Base-by-base conservation (phyloP, 2,888 invertebrate genomes). In the Acleris emargana region DNA sequence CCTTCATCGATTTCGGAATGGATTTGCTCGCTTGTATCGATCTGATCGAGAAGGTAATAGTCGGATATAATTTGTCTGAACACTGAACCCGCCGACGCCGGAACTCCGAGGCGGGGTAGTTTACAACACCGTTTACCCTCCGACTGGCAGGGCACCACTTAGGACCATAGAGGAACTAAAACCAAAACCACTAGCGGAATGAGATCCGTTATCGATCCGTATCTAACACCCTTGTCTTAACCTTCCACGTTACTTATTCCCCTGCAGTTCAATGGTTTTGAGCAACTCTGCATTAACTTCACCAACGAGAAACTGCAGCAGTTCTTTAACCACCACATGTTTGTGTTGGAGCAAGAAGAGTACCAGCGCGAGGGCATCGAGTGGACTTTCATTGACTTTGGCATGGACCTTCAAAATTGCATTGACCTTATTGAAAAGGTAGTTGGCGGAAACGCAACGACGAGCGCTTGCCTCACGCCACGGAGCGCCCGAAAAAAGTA, bases 291-390 rank as follows among this genome's bases (percentile, higher is more conserved):
- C 94, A 98, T 98, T 95, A 98, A 98, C 95, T 98, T 98, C 94
- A 98, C 98, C 93, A 98, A 98, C 92, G 98, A 98, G 94, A 97
- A 98, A 93, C 95, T 98, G 83, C 98, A 99, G 94, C 98, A 98
- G 93, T 98, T 98, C 95, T 98, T 98, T 96, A 98, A 98, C 94
- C 98, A 98, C 87, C 97, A 98, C 95, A 98, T 98, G 98, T 98
- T 98, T 93, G 97, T 98, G 80, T 95, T 98, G 80, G 98, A 98
- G 92, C 98, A 98, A 96, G 98, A 98, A 91, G 98, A 98, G 89
- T 98, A 98, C 94, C 97, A 97, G 93, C 95, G 93, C 81, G 98
- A 98, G 91, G 98, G 98, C 86, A 98, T 98, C 93, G 94, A 97
- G 85, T 99, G 98, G 98, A 94, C 95, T 78, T 98, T 98, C 94